These are phyloP conservation scores for Dastarcus helophoroides DNA, from an alignment of 2,888 invertebrate genomes.

Conservation along the genomic window DNA sequence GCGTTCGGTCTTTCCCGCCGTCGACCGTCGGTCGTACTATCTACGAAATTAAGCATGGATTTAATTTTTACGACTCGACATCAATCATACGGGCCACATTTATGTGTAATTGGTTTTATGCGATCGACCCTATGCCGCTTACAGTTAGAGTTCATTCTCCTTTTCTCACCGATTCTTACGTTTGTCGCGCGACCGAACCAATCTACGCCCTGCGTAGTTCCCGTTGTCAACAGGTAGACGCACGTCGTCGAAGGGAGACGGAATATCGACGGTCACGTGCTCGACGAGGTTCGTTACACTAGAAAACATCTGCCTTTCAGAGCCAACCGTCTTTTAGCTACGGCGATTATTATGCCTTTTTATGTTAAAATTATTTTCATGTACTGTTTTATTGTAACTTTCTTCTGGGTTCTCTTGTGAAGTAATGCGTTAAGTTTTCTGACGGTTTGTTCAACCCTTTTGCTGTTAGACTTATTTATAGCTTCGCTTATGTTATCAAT, in stretches of 20 bases:
- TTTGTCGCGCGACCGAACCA: not conserved
- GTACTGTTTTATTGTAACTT: too few species aligned
- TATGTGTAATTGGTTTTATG: too few species aligned
- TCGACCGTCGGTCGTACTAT: too few species aligned
- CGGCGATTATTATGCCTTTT: constrained; percentile 27
- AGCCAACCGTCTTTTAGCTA: constrained; percentile 34
- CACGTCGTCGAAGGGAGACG: not conserved
- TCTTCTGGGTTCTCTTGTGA: not conserved
- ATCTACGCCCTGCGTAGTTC: not conserved
- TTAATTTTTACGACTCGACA: too few species aligned
- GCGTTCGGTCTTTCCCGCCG: too few species aligned
- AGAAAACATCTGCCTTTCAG: constrained; percentile 36
- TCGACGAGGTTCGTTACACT: too few species aligned
- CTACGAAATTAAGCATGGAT: too few species aligned
- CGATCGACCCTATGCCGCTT: constrained; percentile 21
- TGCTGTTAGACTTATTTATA: too few species aligned
- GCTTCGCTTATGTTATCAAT: too few species aligned
- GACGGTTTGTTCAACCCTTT: too few species aligned
- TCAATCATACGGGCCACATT: too few species aligned
- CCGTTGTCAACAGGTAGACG: constrained; percentile 1
- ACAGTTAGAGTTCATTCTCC: constrained; percentile 26
- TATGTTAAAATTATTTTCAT: constrained; percentile 1
- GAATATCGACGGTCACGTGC: constrained; percentile 10
- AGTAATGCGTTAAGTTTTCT: too few species aligned
- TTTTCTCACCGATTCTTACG: constrained; percentile 5